Evolutionary conservation across 2,888 invertebrate species (phyloP), one percentile per base, ranked within the genome.

Genomic region (Agrochola lychnidis): DNA sequence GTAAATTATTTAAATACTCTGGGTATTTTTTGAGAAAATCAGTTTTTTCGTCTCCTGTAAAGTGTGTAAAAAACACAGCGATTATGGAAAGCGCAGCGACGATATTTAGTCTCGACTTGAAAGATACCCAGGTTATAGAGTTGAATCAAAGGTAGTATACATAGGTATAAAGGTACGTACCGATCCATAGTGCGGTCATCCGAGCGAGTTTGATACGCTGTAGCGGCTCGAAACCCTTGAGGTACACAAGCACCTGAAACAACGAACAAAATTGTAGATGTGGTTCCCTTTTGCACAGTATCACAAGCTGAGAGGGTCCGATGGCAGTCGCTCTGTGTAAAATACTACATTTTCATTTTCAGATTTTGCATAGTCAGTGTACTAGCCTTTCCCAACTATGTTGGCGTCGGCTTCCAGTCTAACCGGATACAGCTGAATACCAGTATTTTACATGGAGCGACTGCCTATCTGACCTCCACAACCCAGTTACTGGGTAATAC

Each of bases 161-260:
- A 48, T 48, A 48, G 0, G 6, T 16, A 2, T 4, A 30, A 9
- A 19, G 19, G 5, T 64, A 94, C 97, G 91, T 91, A 97, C 97
- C 98, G 92, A 99, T 98, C 98, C 99, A 99, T 77, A 99, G 97
- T 88, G 99, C 99, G 87, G 99, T 98, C 98, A 99, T 99, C 89
- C 98, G 98, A 89, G 99, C 99, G 92, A 99, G 97, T 96, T 99
- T 99, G 92, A 98, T 98, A 90, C 99, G 98, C 96, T 99, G 98
- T 89, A 97, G 97, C 82, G 98, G 98, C 93, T 98, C 98, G 96
- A 99, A 99, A 92, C 99, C 99, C 97, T 99, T 99, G 95, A 99
- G 98, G 97, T 99, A 99, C 92, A 99, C 98, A 94, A 99, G 97
- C 90, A 99, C 99, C 97, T 99, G 89, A 0, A 80, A 86, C 79